Percentiles rank a stretch among this genome's conserved stretches.
phyloP scores from a whole-genome alignment of 2,797 vertebrate genomes.

The Typhlichthys eigenmanni region DNA sequence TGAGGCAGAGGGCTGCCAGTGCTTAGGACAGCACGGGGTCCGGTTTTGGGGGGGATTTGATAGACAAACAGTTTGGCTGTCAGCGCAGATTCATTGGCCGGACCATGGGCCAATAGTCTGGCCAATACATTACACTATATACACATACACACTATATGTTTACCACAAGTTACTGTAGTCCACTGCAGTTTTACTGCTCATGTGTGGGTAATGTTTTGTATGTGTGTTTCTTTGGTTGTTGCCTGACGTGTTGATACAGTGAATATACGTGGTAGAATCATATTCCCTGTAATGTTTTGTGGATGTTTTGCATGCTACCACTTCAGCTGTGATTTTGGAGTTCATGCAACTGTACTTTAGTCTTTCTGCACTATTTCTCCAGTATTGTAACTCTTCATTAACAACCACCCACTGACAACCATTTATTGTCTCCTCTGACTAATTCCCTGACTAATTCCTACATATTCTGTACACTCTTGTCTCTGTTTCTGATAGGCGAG shows the following conservation, averaged over 20 bases:
- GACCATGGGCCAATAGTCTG: neutral
- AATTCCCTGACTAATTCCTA: neutral
- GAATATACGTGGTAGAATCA: conserved; percentile 9
- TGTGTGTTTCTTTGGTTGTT: conserved; percentile 17
- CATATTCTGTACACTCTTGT: conserved; percentile 6
- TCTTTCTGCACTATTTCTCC: too few relatives aligned
- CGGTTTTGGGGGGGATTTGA: conserved; percentile 6
- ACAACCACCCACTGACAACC: neutral
- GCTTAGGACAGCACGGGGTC: neutral
- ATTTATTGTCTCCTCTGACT: neutral
- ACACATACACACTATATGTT: too few relatives aligned
- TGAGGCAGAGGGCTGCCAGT: conserved; percentile 6
- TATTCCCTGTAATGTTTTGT: conserved; percentile 5
- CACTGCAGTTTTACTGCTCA: neutral
- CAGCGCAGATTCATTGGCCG: conserved; percentile 14
- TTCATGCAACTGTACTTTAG: conserved; percentile 44
- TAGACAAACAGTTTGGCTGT: neutral
- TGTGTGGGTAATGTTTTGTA: conserved; percentile 16
- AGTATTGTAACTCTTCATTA: neutral
- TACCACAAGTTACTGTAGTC: neutral
- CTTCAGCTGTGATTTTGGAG: neutral
- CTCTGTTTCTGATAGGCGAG: conserved; percentile 81
- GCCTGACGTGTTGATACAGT: conserved; percentile 8
- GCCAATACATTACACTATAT: too few relatives aligned
- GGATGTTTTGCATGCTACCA: conserved; percentile 25